Evolutionary conservation across 2,113 vertebrate species (phyloP).

Genomic region (Phrynosoma platyrhinos): DNA sequence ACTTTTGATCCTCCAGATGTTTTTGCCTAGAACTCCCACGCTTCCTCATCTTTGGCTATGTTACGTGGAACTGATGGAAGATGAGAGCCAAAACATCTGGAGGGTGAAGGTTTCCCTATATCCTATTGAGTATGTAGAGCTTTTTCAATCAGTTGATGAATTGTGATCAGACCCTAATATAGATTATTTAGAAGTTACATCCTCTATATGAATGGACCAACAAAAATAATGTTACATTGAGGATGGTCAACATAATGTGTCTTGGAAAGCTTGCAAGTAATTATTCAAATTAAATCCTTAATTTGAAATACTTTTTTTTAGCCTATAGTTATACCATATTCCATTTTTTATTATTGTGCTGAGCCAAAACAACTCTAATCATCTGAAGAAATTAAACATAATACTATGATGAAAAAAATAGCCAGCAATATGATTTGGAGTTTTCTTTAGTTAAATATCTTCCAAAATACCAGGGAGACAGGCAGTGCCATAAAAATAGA

Average conservation of each 20-base stretch:
- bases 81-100: too few relatives aligned
- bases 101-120: too few relatives aligned
- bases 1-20: too few relatives aligned
- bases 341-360: not conserved
- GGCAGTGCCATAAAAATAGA: not conserved
- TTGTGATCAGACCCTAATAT: not conserved
- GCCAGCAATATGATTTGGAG: not conserved
- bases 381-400: constrained; percentile 7
- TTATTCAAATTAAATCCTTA: constrained; percentile 10
- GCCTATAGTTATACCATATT: not conserved
- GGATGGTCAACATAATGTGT: not conserved
- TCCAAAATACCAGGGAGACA: not conserved
- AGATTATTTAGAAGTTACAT: not conserved
- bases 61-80: too few relatives aligned
- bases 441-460: not conserved
- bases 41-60: too few relatives aligned
- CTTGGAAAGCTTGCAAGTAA: not conserved
- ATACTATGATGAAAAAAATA: not conserved
- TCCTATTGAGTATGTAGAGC: not conserved
- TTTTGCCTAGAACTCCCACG: too few relatives aligned
- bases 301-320: not conserved
- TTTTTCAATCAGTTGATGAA: constrained; percentile 26
- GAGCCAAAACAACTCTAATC: not conserved
- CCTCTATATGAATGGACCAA: too few relatives aligned
- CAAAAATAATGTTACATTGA: constrained; percentile 18